These are phyloP conservation scores for Eurois occulta DNA, from an alignment of 2,888 invertebrate genomes.

Conservation along the genomic window DNA sequence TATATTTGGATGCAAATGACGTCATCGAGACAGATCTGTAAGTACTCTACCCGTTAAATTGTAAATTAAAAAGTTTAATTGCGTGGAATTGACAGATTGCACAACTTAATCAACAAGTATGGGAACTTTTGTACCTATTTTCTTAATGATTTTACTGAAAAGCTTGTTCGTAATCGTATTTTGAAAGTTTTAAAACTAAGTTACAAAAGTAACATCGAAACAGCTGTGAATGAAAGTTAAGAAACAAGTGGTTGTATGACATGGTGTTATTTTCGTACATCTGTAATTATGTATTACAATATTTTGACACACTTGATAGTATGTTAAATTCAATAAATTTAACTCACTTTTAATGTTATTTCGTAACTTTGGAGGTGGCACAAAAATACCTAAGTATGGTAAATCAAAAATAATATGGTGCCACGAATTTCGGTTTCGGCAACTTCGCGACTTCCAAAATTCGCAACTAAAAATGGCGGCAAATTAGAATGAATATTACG, in stretches of 20 bases:
- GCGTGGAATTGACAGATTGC: slow-evolving; percentile 12
- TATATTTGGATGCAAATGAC: slow-evolving; percentile 87
- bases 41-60: slow-evolving; percentile 66
- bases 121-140: background rate
- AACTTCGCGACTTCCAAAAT: no score
- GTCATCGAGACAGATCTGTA: slow-evolving; percentile 80
- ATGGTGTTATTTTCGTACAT: background rate
- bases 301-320: background rate
- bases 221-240: slow-evolving; percentile 28
- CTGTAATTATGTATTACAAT: background rate
- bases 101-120: slow-evolving; percentile 17
- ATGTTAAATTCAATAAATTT: no score
- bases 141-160: background rate
- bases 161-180: slow-evolving; percentile 9
- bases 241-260: background rate
- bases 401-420: no score
- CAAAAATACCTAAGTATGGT: background rate
- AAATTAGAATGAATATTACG: slow-evolving; percentile 45
- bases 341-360: background rate
- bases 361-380: slow-evolving; percentile 13
- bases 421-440: no score
- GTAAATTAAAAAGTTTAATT: slow-evolving; percentile 51
- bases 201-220: background rate
- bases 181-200: slow-evolving; percentile 30
- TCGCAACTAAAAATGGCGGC: slow-evolving; percentile 48